Conservation (phyloP, 2,888 invertebrate genomes). For the Tachina grossa region DNA sequence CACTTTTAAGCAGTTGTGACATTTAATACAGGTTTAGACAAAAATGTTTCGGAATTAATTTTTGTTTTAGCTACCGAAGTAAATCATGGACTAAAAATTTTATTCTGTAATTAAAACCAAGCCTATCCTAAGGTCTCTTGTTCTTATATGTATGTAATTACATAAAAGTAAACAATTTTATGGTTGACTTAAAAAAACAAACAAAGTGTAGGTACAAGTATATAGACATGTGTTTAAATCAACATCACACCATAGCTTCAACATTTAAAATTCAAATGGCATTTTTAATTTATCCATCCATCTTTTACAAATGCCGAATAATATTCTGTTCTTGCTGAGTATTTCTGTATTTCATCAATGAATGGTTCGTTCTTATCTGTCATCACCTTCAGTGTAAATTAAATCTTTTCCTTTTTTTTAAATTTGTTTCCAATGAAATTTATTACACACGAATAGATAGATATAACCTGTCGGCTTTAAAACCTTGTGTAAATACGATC, state of each 20-base stretch:
- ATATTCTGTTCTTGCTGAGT: too few relatives aligned
- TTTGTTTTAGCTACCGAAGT: too few relatives aligned
- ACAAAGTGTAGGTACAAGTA: background rate
- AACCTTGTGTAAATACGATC: background rate
- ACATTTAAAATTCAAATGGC: constrained; percentile 43
- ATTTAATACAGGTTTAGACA: too few relatives aligned
- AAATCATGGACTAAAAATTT: background rate
- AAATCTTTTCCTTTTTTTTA: constrained; percentile 9
- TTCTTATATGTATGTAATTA: too few relatives aligned
- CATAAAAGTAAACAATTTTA: background rate
- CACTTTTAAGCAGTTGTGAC: too few relatives aligned
- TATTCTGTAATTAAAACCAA: background rate
- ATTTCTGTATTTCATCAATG: background rate
- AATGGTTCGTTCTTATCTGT: constrained; percentile 55
- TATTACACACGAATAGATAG: constrained; percentile 1
- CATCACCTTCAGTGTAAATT: constrained; percentile 38
- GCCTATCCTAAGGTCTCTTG: background rate
- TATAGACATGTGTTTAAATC: constrained; percentile 3
- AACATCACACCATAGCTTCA: background rate
- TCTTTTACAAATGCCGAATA: constrained; percentile 6
- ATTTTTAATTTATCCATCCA: constrained; percentile 28
- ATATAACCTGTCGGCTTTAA: constrained; percentile 42
- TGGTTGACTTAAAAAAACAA: background rate
- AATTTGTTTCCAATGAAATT: constrained; percentile 24
- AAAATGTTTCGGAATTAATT: background rate